Percentiles rank a stretch among this genome's conserved stretches.
Conservation (phyloP, 2,113 vertebrate species). For the Eira barbara region DNA sequence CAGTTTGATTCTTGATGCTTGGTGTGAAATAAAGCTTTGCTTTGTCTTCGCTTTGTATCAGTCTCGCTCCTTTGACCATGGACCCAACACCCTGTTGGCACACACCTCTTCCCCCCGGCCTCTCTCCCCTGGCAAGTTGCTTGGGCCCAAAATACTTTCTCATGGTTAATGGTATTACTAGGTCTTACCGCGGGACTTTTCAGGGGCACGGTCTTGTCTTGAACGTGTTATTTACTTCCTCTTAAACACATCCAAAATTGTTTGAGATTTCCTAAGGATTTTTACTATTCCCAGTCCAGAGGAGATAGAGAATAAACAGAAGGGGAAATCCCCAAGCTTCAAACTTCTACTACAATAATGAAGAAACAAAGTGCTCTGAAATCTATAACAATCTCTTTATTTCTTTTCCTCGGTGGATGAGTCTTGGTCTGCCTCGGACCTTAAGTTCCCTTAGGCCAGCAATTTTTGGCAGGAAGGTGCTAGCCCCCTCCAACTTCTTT, state of each 20-base stretch:
- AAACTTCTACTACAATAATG: not conserved
- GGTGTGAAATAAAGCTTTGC: too few species aligned
- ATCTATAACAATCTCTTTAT: not conserved
- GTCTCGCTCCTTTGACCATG: too few species aligned
- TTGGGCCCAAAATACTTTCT: not conserved
- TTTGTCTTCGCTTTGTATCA: too few species aligned
- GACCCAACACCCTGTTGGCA: too few species aligned
- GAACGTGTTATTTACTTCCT: not conserved
- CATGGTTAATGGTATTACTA: not conserved
- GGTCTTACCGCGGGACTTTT: not conserved
- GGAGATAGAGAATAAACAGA: not conserved
- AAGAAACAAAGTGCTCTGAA: not conserved
- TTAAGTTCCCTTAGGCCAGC: not conserved
- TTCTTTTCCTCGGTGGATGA: not conserved
- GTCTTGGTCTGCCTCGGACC: not conserved
- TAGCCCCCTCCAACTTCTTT: not conserved
- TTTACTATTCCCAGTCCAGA: not conserved
- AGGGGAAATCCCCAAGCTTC: not conserved
- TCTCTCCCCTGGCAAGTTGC: not conserved
- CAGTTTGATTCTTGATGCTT: too few species aligned
- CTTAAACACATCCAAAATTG: not conserved
- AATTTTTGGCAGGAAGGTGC: not conserved
- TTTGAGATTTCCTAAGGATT: not conserved
- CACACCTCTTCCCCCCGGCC: not conserved
- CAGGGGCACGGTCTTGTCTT: not conserved